Evolutionary conservation across 2,888 invertebrate genomes (phyloP), one percentile per base, ranked within the genome.

Genomic region (Heliconius hortense): DNA sequence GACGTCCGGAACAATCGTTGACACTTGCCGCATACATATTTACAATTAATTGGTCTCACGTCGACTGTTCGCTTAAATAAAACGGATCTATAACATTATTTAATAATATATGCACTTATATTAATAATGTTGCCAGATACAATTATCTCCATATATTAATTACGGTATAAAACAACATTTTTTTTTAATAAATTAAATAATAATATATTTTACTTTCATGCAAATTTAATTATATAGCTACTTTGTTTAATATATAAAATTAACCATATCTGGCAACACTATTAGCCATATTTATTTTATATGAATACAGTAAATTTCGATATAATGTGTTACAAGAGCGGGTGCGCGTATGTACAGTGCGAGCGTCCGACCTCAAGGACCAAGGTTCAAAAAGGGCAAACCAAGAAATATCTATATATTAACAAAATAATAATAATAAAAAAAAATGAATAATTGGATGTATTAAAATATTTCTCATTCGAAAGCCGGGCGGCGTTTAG

Each of bases 401-500:
- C 76, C 79, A 72, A 68, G 72, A 73, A 76, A 69, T 73, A 56
- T 78, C 78, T 76, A 79, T 77, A 78, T 69, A 79, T 76, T 74
- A 80, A 79, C 78, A 81, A 82, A 82, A 83, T 83, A 82, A 82
- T 82, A 85, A 85, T 87, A 85, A 84, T 82, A 48, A 48, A 48
- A 43, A n/a, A 48, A 48, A 48, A 48, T 48, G 48, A 21, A 48
- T 48, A 86, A 87, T 86, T 86, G 88, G 92, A 94, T 93, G 94
- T 93, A 93, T 93, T 93, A 93, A 93, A 93, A 88, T 87, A 87
- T 91, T 89, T 91, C 94, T 91, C 92, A 89, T 86, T 80, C 77
- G 72, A 85, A 84, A 82, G 81, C 84, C 83, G 85, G 91, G 35
- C 35, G 35, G 90, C 56, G 91, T 76, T 72, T 79, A 81, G 79